Percentiles rank a stretch among this genome's conserved stretches.
Evolutionary conservation across 2,113 vertebrate genomes (phyloP).

Genomic region (Trichomycterus rosablanca): DNA sequence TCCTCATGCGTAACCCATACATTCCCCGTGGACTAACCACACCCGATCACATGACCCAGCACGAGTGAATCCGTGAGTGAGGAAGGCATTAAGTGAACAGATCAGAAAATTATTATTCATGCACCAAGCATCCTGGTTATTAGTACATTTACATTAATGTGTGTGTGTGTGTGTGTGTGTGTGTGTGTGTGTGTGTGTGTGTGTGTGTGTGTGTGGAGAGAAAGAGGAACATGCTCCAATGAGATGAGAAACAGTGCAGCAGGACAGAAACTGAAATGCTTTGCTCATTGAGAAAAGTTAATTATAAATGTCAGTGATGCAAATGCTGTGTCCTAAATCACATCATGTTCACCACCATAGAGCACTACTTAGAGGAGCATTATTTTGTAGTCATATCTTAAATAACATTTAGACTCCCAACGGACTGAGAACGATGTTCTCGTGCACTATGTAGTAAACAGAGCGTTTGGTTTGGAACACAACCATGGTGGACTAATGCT

Average conservation of each 20-base stretch:
- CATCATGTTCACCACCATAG: too few species aligned
- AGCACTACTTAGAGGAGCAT: too few species aligned
- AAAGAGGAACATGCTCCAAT: slow-evolving; percentile 35
- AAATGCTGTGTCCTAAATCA: too few species aligned
- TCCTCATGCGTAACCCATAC: slow-evolving; percentile 99
- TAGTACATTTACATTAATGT: slow-evolving; percentile 10
- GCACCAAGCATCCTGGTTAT: slow-evolving; percentile 47
- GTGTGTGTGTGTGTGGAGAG: slow-evolving; percentile 2
- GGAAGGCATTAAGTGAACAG: slow-evolving; percentile 3
- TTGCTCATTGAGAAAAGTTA: background rate
- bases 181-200: background rate
- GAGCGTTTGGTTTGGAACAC: too few species aligned
- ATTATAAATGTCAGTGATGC: too few species aligned
- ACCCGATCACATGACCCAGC: slow-evolving; percentile 66
- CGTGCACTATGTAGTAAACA: too few species aligned
- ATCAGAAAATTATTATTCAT: slow-evolving; percentile 56
- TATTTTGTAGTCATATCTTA: too few species aligned
- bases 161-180: background rate
- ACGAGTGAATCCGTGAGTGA: slow-evolving; percentile 70
- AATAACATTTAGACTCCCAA: too few species aligned
- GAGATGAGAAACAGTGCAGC: background rate
- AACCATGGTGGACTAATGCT: too few species aligned
- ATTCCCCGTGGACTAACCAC: slow-evolving; percentile 92
- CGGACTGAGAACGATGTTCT: too few species aligned
- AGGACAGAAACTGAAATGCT: background rate